Percentiles rank a stretch among this genome's conserved stretches.
Evolutionary conservation across 1,140 invertebrate genomes (phyloP).

Genomic region (Araneus ventricosus): DNA sequence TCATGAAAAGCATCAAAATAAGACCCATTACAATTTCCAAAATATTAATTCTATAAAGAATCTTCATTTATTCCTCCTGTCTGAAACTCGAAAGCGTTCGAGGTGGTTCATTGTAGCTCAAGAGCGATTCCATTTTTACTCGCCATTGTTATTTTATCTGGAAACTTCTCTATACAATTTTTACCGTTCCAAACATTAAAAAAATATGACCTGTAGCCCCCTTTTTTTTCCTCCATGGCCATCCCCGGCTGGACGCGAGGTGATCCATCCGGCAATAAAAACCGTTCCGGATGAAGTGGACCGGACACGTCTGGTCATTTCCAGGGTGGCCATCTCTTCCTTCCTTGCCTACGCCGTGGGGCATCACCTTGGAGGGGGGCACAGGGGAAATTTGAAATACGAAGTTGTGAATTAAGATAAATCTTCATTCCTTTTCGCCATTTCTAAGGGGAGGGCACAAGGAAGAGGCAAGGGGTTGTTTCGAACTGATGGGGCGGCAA

Average conservation of each 20-base stretch:
- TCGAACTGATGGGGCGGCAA: slow-evolving; percentile 59
- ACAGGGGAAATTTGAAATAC: slow-evolving; percentile 35
- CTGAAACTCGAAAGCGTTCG: background rate
- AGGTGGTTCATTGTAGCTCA: background rate
- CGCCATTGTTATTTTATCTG: too few relatives aligned
- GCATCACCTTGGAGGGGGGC: slow-evolving; percentile 2
- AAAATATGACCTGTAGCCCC: background rate
- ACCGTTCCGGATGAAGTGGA: slow-evolving; percentile 35
- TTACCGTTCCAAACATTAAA: background rate
- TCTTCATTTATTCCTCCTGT: background rate
- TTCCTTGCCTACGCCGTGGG: background rate
- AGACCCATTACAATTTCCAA: too few relatives aligned
- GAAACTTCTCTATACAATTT: too few relatives aligned
- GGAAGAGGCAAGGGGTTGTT: background rate
- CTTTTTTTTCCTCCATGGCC: background rate
- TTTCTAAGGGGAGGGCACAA: background rate
- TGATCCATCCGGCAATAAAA: slow-evolving; percentile 44
- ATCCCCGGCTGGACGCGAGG: background rate
- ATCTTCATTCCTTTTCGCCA: slow-evolving; percentile 39
- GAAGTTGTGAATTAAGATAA: slow-evolving; percentile 51
- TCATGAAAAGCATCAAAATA: too few relatives aligned
- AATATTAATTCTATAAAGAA: too few relatives aligned
- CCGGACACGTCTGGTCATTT: slow-evolving; percentile 30
- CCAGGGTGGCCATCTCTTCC: background rate
- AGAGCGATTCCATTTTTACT: background rate